Conservation (phyloP, 2,888 invertebrate genomes). For the Scaptomyza tumidula region DNA sequence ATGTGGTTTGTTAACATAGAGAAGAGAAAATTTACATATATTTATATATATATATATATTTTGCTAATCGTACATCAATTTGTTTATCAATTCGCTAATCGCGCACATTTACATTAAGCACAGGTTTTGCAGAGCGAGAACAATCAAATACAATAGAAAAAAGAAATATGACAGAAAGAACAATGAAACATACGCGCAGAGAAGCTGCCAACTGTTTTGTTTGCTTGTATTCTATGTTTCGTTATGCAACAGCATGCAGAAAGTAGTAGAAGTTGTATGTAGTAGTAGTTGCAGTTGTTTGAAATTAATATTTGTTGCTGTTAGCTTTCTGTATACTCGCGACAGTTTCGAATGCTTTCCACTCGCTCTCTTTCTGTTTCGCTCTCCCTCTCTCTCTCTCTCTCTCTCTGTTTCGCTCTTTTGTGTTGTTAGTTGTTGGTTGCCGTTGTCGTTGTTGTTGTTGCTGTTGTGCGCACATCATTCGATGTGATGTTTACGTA, state of each 20-base stretch:
- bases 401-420: slow-evolving; percentile 3
- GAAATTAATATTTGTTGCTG: slow-evolving; percentile 9
- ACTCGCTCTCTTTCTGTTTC: not conserved
- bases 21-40: slow-evolving; percentile 49
- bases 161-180: slow-evolving; percentile 3
- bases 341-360: not conserved
- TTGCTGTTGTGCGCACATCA: slow-evolving; percentile 32
- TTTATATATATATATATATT: slow-evolving; percentile 39
- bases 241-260: slow-evolving; percentile 25
- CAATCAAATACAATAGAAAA: slow-evolving; percentile 7
- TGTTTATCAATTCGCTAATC: slow-evolving; percentile 42
- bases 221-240: not conserved
- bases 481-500: slow-evolving; percentile 59
- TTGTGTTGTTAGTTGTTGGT: slow-evolving; percentile 11
- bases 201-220: slow-evolving; percentile 14
- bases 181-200: slow-evolving; percentile 34
- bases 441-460: slow-evolving; percentile 12
- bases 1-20: slow-evolving; percentile 26
- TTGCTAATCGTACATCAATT: slow-evolving; percentile 67
- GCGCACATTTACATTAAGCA: slow-evolving; percentile 39
- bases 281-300: slow-evolving; percentile 1
- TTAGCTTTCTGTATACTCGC: slow-evolving; percentile 6
- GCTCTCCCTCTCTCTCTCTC: not conserved
- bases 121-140: slow-evolving; percentile 4
- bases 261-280: slow-evolving; percentile 10